Conservation (phyloP, 2,888 invertebrate species). For the Drosophila nr. medialis region DNA sequence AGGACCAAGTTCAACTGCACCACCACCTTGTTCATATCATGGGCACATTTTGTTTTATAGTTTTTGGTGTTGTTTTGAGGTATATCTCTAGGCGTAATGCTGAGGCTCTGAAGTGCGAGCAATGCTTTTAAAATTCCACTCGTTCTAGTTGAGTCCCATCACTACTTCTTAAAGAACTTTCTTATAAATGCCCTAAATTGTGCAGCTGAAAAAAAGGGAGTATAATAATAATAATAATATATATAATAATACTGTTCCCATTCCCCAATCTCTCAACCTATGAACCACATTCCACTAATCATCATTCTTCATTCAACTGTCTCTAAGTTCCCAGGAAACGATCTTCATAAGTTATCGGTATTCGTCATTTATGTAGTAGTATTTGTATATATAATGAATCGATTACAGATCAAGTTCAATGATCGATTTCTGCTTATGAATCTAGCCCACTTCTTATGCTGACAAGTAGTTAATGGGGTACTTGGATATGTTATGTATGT, state of each 20-base stretch:
- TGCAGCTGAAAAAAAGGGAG: background rate
- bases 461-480: background rate
- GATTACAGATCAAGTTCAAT: background rate
- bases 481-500: constrained; percentile 1
- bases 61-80: constrained; percentile 15
- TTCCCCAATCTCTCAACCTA: no score
- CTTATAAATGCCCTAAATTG: background rate
- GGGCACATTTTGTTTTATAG: background rate
- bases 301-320: no score
- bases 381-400: background rate
- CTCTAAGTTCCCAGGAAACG: no score
- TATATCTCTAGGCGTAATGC: constrained; percentile 61
- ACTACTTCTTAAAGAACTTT: constrained; percentile 54
- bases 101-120: constrained; percentile 67
- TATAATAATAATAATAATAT: background rate
- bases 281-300: no score
- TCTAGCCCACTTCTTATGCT: background rate
- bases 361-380: background rate
- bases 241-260: no score
- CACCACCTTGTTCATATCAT: constrained; percentile 15
- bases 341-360: no score
- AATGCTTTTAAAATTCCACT: constrained; percentile 66
- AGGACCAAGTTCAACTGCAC: constrained; percentile 35
- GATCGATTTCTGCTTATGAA: background rate
- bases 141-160: constrained; percentile 68